phyloP scores from a whole-genome alignment of 2,888 invertebrate species.

The Xiphydria camelus region DNA sequence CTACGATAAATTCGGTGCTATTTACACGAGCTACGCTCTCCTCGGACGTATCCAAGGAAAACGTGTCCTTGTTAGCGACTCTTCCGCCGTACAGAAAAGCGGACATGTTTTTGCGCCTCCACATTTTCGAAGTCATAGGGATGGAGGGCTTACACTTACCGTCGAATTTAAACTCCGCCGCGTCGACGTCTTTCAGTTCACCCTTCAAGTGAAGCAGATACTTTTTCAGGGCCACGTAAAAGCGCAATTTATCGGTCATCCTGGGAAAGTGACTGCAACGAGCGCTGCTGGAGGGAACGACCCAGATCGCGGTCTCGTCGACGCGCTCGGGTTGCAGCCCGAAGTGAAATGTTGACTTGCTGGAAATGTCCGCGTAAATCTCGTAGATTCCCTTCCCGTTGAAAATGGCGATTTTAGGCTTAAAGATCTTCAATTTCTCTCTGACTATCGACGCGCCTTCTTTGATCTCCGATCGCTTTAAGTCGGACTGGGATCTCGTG shows the following conservation, averaged over 20 bases:
- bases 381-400: constrained; percentile 55
- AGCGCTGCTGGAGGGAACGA: constrained; percentile 54
- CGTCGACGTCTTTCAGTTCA: constrained; percentile 37
- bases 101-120: constrained; percentile 46
- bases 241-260: constrained; percentile 52
- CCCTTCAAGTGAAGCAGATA: constrained; percentile 45
- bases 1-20: constrained; percentile 40
- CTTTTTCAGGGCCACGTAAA: constrained; percentile 46
- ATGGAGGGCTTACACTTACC: constrained; percentile 43
- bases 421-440: constrained; percentile 42
- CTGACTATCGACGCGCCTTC: constrained; percentile 41
- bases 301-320: constrained; percentile 48
- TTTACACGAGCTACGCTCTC: constrained; percentile 34
- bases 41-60: constrained; percentile 39
- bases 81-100: constrained; percentile 45
- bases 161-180: constrained; percentile 44
- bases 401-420: constrained; percentile 51
- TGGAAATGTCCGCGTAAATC: constrained; percentile 40
- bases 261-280: constrained; percentile 53
- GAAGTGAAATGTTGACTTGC: constrained; percentile 40
- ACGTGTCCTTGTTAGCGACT: constrained; percentile 45
- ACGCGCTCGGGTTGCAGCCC: constrained; percentile 46
- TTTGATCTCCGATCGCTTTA: constrained; percentile 47
- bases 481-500: constrained; percentile 49
- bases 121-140: constrained; percentile 50